Base-by-base conservation (phyloP, 2,888 invertebrate species). In the Xestia ashworthii region DNA sequence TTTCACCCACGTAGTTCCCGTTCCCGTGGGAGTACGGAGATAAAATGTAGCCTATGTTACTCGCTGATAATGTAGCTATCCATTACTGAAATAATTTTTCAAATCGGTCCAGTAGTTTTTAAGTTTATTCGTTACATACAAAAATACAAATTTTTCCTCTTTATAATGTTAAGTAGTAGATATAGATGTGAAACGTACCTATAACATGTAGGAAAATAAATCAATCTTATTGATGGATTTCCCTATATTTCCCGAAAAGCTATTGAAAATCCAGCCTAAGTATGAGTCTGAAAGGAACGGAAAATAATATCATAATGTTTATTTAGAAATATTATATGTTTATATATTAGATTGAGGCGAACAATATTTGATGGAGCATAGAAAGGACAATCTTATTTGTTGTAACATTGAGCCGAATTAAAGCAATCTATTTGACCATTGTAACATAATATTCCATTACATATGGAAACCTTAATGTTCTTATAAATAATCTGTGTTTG, bases 311-410 rank as follows among this genome's bases (percentile, higher is more conserved):
- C 53, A n/a, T 41, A 46, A 67, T 44, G 41, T 83, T 78, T 79
- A 55, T 41, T 83, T 67, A 60, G 79, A 55, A 78, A 79, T 41
- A 78, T 78, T 48, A 79, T 79, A 55, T 55, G 55, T 55, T 55
- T 55, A 12, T 55, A 55, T 60, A 83, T 79, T 66, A 12, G 14
- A 66, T 55, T 55, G 22, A 32, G 50, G 53, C 19, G 9, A 55
- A 38, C 48, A 82, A 38, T 82, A 76, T 82, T 58, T 82, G 78
- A 77, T 83, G 48, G 83, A 67, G 12, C 55, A 62, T 83, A 55
- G 41, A 32, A 22, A 41, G 53, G 16, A 62, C 46, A 62, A 67
- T 62, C 32, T 41, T 83, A 78, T 79, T 79, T 83, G 53, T 55
- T n/a, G 66, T 79, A 53, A 78, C 55, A 38, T 67, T 62, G 66